Percentiles rank a stretch among this genome's conserved stretches.
Evolutionary conservation across 1,140 invertebrate genomes (phyloP).

Genomic region (Chymomyza costata): DNA sequence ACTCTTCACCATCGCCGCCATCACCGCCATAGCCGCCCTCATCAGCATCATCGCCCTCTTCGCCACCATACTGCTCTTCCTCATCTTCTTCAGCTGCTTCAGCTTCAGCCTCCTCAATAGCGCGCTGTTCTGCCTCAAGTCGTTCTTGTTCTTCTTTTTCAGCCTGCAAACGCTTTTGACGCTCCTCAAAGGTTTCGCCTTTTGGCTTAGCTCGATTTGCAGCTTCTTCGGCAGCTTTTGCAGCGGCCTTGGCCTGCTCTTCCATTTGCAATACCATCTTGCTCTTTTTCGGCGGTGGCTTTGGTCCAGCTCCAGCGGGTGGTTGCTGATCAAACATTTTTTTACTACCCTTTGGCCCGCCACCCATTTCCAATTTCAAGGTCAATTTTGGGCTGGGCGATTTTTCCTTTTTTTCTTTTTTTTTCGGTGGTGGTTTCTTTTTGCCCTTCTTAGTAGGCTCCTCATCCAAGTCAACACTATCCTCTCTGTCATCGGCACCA

Average conservation of each 20-base stretch:
- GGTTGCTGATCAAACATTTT: conserved; percentile 72
- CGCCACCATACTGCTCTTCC: conserved; percentile 52
- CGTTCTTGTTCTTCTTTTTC: conserved; percentile 66
- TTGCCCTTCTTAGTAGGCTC: conserved; percentile 66
- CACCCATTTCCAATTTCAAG: conserved; percentile 73
- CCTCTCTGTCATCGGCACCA: conserved; percentile 49
- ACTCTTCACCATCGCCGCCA: conserved; percentile 40
- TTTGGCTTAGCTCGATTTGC: conserved; percentile 65
- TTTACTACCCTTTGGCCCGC: conserved; percentile 67
- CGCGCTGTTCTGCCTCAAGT: conserved; percentile 57
- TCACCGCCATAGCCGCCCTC: conserved; percentile 18
- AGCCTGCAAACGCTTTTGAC: conserved; percentile 60
- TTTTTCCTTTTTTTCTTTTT: conserved; percentile 73
- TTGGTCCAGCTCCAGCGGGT: conserved; percentile 38
- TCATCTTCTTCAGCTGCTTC: conserved; percentile 53
- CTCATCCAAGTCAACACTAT: conserved; percentile 59
- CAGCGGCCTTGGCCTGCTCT: conserved; percentile 61
- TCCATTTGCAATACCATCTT: conserved; percentile 73
- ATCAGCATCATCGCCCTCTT: conserved; percentile 43
- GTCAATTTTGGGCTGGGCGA: conserved; percentile 71
- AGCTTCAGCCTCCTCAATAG: conserved; percentile 49
- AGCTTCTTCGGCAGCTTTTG: conserved; percentile 68
- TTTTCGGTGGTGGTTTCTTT: conserved; percentile 69
- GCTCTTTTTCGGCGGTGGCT: conserved; percentile 73
- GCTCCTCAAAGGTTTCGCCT: conserved; percentile 68